Evolutionary conservation across 2,797 vertebrate genomes (phyloP).

Genomic region (Smutsia gigantea): DNA sequence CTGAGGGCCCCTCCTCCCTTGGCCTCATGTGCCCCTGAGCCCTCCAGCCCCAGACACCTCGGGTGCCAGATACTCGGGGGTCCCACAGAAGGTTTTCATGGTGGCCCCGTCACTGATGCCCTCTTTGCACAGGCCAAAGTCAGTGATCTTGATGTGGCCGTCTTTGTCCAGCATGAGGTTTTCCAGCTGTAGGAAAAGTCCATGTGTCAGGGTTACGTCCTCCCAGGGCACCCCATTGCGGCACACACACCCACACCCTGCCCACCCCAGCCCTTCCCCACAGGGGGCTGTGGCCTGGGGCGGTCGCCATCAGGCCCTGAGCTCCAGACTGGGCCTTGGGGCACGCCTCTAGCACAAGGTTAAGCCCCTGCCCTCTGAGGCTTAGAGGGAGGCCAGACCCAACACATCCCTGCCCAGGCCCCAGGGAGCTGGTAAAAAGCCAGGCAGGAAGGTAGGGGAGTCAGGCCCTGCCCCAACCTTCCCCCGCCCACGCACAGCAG

Average conservation of each 20-base stretch:
- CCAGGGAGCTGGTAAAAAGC: neutral
- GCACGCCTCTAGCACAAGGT: fast-evolving
- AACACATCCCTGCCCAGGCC: fast-evolving
- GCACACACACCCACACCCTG: fast-evolving
- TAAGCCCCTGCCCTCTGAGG: neutral
- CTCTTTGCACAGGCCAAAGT: constrained; percentile 98
- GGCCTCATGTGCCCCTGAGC: neutral
- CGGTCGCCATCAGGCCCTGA: neutral
- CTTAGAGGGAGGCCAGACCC: neutral
- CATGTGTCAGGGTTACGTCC: fast-evolving
- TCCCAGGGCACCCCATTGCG: neutral
- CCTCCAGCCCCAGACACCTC: constrained; percentile 88
- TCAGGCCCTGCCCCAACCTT: neutral
- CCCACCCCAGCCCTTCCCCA: neutral
- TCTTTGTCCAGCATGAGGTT: constrained; percentile 98
- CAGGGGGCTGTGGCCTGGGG: too few relatives aligned
- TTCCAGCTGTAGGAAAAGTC: constrained; percentile 89
- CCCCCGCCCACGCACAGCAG: neutral
- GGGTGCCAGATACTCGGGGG: constrained; percentile 96
- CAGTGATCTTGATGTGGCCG: constrained; percentile 97
- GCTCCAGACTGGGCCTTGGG: neutral
- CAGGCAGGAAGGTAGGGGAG: neutral
- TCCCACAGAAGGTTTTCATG: constrained; percentile 98
- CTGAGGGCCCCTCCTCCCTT: neutral
- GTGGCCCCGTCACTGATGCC: constrained; percentile 95